These are phyloP conservation scores for Myxocyprinus asiaticus DNA, from an alignment of 2,113 vertebrate genomes.

Conservation along the genomic window DNA sequence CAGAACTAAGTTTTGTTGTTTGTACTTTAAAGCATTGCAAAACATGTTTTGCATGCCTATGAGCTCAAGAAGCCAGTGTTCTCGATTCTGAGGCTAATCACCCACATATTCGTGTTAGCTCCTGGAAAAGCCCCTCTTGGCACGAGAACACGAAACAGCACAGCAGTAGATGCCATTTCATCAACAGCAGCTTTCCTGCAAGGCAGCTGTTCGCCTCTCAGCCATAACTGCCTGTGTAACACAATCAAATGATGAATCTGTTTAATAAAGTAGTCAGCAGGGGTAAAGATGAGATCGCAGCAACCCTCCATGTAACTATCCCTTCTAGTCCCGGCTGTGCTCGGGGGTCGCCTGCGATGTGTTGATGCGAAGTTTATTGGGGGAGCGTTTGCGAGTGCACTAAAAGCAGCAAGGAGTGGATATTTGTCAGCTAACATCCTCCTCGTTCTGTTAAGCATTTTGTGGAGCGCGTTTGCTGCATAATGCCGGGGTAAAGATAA, in stretches of 20 bases:
- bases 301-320: conserved; percentile 17
- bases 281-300: background rate
- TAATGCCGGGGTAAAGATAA: background rate
- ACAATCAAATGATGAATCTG: conserved; percentile 39
- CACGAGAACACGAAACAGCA: conserved; percentile 36
- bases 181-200: conserved; percentile 48
- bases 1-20: background rate
- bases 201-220: conserved; percentile 37
- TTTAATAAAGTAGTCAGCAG: conserved; percentile 40
- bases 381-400: background rate
- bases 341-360: background rate
- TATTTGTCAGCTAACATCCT: conserved; percentile 15
- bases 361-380: conserved; percentile 4
- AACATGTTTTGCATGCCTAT: background rate
- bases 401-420: background rate
- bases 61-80: background rate
- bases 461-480: background rate
- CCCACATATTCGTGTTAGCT: conserved; percentile 53
- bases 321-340: background rate
- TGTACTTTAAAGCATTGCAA: no score
- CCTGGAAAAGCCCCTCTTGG: conserved; percentile 53
- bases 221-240: conserved; percentile 25
- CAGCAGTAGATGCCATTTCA: conserved; percentile 55
- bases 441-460: background rate
- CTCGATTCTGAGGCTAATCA: conserved; percentile 64